Evolutionary conservation across 2,888 invertebrate species (phyloP).

Genomic region (Ceriagrion tenellum): DNA sequence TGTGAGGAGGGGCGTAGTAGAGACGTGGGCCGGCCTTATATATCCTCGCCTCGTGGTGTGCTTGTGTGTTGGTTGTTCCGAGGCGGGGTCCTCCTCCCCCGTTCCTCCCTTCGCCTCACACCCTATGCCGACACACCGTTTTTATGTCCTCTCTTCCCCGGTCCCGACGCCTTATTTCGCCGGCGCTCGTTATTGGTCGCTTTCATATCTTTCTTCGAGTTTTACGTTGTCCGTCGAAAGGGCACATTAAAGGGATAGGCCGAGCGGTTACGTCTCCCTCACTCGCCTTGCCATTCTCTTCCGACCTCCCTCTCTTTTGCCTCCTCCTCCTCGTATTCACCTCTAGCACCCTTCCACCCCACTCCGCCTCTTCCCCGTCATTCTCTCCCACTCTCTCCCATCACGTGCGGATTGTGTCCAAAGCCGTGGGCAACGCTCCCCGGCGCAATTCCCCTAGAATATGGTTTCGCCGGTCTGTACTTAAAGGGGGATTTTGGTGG

Average conservation of each 20-base stretch:
- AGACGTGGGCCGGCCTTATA: not conserved
- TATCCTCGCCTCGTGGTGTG: not conserved
- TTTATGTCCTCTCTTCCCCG: not conserved
- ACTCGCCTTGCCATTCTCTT: not conserved
- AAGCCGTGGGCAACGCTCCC: not conserved
- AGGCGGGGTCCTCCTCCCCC: not conserved
- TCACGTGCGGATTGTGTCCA: no score
- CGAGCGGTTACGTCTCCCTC: not conserved
- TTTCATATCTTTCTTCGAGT: constrained; percentile 36
- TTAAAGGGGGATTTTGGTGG: no score
- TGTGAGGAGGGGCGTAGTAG: not conserved
- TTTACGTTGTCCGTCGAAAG: constrained; percentile 15
- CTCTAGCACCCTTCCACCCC: not conserved
- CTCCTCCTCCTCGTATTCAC: not conserved
- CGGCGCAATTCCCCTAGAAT: not conserved
- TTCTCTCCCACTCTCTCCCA: not conserved
- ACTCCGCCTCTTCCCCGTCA: not conserved
- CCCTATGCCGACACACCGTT: not conserved
- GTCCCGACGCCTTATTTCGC: not conserved
- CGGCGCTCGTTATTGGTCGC: constrained; percentile 26
- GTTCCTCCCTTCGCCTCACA: no score
- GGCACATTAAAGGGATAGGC: constrained; percentile 19
- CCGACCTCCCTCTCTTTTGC: not conserved
- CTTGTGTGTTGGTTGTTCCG: not conserved
- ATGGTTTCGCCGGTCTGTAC: not conserved